Base-by-base conservation (phyloP, 2,888 invertebrate species). In the Drosophila atripex region DNA sequence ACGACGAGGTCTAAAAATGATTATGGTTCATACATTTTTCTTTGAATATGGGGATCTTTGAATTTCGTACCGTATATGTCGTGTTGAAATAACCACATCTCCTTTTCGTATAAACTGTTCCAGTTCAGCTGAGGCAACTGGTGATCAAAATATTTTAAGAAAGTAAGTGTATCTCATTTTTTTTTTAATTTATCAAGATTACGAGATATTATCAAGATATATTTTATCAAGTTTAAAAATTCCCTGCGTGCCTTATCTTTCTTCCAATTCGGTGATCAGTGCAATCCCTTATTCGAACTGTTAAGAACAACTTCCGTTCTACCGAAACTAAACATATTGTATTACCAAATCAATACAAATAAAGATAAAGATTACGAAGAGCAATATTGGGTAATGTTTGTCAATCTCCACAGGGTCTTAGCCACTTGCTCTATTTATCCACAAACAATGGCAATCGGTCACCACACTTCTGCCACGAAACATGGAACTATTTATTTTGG, bases 51-150 rank as follows among this genome's bases (percentile, higher is more conserved):
- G 6, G 6, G n/a, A 14, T 2, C n/a, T 7, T 35, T n/a, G 6
- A 2, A 52, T 11, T 7, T 53, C 65, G 89, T 80, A 92, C 92
- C 92, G 88, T 76, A 92, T 92, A 77, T 92, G 92, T 39, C 91
- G 88, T 75, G 92, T 91, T 14, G 92, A 92, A 73, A 92, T 90
- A 32, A 92, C 91, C 49, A 91, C 91, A 78, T 92, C 92, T 58
- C 91, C 92, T 71, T 92, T 92, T 72, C 91, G 90, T 70, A 92
- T 91, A 54, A 86, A 86, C 71, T 91, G 91, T 65, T 92, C 92
- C 77, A 92, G 77, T 68, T 92, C 91, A 41, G 86, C 76, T 41
- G 92, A 92, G 53, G 92, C 92, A 69, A 89, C 92, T 92, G 57
- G 7, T 65, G 52, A 9, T 4, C 4, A 21, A 21, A 11, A 5